Conservation (phyloP, 2,797 vertebrate species). For the Falco rusticolus region DNA sequence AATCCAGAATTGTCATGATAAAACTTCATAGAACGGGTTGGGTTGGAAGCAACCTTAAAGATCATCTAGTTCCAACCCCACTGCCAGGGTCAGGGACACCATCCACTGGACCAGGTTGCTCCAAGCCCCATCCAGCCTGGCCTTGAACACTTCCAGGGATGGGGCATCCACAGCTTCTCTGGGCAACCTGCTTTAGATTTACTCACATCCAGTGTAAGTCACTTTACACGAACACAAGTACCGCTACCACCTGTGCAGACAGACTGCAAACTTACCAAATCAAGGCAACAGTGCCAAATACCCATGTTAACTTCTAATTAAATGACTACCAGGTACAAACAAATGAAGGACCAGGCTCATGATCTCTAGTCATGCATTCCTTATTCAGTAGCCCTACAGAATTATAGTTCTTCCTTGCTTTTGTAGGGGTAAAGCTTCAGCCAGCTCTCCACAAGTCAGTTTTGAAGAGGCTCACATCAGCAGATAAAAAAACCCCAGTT, state of each 20-base stretch:
- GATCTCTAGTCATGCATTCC: neutral
- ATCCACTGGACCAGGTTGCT: too few species aligned
- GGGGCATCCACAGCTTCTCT: too few species aligned
- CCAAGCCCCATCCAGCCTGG: too few species aligned
- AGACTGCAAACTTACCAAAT: neutral
- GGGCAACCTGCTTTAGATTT: neutral
- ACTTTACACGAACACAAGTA: neutral
- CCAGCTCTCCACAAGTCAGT: neutral
- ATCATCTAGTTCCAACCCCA: too few species aligned
- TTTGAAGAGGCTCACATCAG: neutral
- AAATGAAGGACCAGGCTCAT: neutral
- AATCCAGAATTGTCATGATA: neutral
- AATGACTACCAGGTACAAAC: neutral
- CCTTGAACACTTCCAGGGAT: too few species aligned
- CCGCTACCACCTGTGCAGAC: neutral
- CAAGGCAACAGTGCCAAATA: neutral
- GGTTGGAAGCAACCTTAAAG: too few species aligned
- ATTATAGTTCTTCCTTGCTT: neutral
- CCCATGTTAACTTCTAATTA: neutral
- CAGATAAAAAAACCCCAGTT: neutral
- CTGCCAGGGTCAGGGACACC: too few species aligned
- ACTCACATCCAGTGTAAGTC: accelerated
- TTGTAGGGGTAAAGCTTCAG: neutral
- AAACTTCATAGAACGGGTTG: neutral
- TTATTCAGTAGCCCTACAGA: neutral